Conservation (phyloP, 2,113 vertebrate species). For the Pycnonotus jocosus region DNA sequence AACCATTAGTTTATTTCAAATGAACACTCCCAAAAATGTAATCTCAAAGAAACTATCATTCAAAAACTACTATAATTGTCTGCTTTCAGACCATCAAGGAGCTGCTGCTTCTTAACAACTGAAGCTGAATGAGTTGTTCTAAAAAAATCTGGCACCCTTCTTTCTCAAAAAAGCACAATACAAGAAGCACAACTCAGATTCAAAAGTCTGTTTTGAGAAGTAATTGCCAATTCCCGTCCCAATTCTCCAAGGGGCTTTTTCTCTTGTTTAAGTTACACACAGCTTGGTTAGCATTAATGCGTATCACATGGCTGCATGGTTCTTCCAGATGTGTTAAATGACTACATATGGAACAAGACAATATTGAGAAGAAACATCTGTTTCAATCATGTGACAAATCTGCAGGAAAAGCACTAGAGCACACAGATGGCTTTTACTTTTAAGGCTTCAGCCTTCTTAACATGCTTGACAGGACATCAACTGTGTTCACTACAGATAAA, state of each 20-base stretch:
- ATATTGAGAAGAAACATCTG: not conserved
- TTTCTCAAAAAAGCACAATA: not conserved
- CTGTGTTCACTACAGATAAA: not conserved
- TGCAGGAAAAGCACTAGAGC: not conserved
- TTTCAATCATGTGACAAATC: not conserved
- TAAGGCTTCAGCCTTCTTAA: not conserved
- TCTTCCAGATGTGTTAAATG: slow-evolving; percentile 15
- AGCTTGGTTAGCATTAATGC: not conserved
- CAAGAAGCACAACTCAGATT: not conserved
- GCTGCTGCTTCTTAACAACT: not conserved
- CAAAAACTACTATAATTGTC: not conserved
- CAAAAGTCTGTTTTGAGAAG: not conserved
- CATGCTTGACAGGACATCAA: not conserved
- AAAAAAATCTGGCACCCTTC: not conserved
- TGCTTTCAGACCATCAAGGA: not conserved
- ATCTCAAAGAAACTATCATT: not conserved
- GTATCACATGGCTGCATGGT: not conserved
- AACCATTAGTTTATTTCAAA: not conserved
- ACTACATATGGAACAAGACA: not conserved
- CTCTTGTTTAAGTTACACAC: not conserved
- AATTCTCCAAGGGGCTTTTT: not conserved
- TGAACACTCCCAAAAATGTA: not conserved
- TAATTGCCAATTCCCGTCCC: not conserved
- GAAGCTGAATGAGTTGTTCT: not conserved
- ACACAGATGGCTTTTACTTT: not conserved